These are phyloP conservation scores for Catharus minimus DNA, from an alignment of 2,113 vertebrate species.

Conservation along the genomic window DNA sequence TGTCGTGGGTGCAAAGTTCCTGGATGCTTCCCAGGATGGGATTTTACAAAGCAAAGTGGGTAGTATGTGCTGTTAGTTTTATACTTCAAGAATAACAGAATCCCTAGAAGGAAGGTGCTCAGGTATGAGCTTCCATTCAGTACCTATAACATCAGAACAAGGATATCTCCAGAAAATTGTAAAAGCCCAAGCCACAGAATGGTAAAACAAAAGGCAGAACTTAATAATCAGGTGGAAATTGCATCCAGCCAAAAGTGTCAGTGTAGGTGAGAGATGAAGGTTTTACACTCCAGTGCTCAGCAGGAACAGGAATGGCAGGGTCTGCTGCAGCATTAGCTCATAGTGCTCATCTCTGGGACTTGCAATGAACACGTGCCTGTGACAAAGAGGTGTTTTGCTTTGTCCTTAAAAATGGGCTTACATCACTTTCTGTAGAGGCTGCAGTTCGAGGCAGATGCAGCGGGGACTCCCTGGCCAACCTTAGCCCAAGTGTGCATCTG, in stretches of 20 bases:
- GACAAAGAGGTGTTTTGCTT: neutral
- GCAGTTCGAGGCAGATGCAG: rapidly evolving
- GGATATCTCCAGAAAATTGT: neutral
- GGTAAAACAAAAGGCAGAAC: neutral
- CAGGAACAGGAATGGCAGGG: neutral
- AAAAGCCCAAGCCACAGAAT: neutral
- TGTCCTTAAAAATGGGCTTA: neutral
- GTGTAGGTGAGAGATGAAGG: neutral
- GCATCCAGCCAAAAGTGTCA: neutral
- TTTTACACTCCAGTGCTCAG: neutral
- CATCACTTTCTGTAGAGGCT: rapidly evolving
- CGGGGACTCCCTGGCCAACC: neutral
- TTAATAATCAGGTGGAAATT: neutral
- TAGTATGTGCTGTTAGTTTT: neutral
- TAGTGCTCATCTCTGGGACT: neutral
- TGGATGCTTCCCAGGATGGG: neutral
- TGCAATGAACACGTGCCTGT: rapidly evolving
- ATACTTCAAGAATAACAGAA: neutral
- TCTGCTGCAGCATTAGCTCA: neutral
- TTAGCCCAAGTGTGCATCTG: rapidly evolving
- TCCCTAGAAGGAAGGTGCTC: neutral
- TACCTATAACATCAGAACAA: neutral
- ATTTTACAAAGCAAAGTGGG: neutral
- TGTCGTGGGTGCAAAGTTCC: neutral
- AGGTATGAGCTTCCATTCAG: neutral